Percentiles rank a stretch among this genome's conserved stretches.
phyloP scores from a whole-genome alignment of 2,113 vertebrate species.

The Salvator merianae region DNA sequence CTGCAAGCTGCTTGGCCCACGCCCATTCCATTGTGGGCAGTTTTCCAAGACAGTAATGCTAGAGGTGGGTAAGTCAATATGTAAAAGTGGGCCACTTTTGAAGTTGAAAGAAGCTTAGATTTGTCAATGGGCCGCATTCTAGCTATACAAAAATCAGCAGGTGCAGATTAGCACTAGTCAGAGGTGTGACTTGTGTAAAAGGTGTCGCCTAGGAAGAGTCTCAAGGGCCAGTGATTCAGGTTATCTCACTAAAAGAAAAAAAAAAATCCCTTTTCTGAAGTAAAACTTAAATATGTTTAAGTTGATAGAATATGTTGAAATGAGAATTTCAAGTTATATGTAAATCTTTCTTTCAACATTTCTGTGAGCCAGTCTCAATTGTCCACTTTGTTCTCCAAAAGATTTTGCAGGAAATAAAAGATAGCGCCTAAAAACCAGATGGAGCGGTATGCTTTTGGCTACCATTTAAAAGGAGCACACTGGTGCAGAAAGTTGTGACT shows the following conservation, averaged over 20 bases:
- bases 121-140: not conserved
- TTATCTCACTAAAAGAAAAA: not conserved
- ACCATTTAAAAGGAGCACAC: not conserved
- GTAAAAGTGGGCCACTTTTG: too few species aligned
- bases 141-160: not conserved
- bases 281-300: not conserved
- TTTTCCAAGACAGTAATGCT: too few species aligned
- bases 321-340: not conserved
- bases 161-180: too few species aligned
- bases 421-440: not conserved
- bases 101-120: not conserved
- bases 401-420: not conserved
- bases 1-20: too few species aligned
- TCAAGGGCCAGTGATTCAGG: too few species aligned
- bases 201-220: too few species aligned
- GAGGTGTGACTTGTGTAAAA: not conserved
- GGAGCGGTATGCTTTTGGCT: too few species aligned
- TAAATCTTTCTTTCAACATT: not conserved
- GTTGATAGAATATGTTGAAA: not conserved
- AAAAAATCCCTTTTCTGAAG: not conserved
- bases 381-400: not conserved
- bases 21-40: too few species aligned
- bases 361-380: not conserved
- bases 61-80: too few species aligned
- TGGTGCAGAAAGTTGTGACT: not conserved